Conservation (phyloP, 2,888 invertebrate species). For the Scaptomyza caliginosa region DNA sequence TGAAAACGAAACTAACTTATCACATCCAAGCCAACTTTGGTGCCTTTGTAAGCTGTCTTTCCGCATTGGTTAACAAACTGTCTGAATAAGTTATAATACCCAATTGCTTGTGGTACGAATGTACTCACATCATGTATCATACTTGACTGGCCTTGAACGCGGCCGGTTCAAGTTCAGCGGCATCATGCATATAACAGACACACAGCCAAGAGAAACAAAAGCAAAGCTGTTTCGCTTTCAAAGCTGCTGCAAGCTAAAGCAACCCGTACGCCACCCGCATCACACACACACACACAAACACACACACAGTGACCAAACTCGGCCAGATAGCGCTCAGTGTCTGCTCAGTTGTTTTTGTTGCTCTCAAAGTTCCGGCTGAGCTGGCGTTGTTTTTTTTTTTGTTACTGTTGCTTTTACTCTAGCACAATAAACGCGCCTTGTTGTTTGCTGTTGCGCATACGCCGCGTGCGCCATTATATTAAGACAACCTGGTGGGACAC, state of each 20-base stretch:
- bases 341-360: constrained; percentile 27
- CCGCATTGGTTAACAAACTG: not conserved
- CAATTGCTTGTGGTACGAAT: constrained; percentile 20
- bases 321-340: constrained; percentile 51
- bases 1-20: too few relatives aligned
- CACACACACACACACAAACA: constrained; percentile 17
- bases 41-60: not conserved
- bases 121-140: constrained; percentile 49
- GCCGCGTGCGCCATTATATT: constrained; percentile 61
- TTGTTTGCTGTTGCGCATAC: constrained; percentile 64
- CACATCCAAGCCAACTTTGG: not conserved
- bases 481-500: constrained; percentile 13
- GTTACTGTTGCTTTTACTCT: constrained; percentile 21
- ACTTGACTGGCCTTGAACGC: constrained; percentile 67
- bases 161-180: constrained; percentile 76
- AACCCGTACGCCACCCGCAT: constrained; percentile 50
- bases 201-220: constrained; percentile 23
- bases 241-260: constrained; percentile 45
- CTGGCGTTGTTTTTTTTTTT: constrained; percentile 29
- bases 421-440: constrained; percentile 51
- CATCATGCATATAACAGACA: constrained; percentile 39
- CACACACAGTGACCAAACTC: constrained; percentile 16
- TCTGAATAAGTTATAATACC: constrained; percentile 10
- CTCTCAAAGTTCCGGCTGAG: constrained; percentile 72
- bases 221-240: constrained; percentile 63